phyloP scores from a whole-genome alignment of 1,140 invertebrate genomes.

The Penaeus vannamei region DNA sequence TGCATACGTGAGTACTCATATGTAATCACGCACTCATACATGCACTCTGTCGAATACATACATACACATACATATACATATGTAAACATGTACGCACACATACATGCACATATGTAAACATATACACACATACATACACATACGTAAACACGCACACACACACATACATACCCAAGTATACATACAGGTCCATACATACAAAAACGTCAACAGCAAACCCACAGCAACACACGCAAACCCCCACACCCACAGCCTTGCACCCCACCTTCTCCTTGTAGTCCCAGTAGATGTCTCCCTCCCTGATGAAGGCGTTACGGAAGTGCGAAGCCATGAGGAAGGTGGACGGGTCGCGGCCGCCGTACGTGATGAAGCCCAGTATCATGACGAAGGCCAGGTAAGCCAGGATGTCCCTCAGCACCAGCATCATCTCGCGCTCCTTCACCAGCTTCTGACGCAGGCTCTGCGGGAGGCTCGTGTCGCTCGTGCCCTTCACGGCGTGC shows the following conservation, averaged over 20 bases:
- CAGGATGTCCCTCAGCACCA: background rate
- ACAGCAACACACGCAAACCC: background rate
- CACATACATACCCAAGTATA: background rate
- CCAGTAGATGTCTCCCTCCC: background rate
- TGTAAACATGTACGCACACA: slow-evolving; percentile 13
- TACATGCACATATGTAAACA: background rate
- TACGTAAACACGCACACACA: background rate
- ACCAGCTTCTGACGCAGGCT: background rate
- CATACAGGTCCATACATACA: background rate
- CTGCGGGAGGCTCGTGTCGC: too few species aligned
- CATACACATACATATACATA: too few species aligned
- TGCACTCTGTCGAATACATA: background rate
- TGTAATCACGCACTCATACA: too few species aligned
- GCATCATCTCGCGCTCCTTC: slow-evolving; percentile 20
- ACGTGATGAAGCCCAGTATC: slow-evolving; percentile 6
- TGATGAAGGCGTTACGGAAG: slow-evolving; percentile 12
- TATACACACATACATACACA: background rate
- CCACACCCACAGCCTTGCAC: background rate
- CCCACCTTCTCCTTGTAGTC: slow-evolving; percentile 3
- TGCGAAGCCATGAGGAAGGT: background rate
- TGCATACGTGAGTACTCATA: too few species aligned
- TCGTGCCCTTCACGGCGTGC: too few species aligned
- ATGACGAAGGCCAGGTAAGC: slow-evolving; percentile 3
- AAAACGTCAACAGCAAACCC: background rate
- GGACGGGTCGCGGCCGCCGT: background rate